A percentile compares a stretch with the other conserved stretches of the same genome.
Conservation (phyloP, 92 coral and sea anemone genomes). For the Anthopleura xanthogrammica region DNA sequence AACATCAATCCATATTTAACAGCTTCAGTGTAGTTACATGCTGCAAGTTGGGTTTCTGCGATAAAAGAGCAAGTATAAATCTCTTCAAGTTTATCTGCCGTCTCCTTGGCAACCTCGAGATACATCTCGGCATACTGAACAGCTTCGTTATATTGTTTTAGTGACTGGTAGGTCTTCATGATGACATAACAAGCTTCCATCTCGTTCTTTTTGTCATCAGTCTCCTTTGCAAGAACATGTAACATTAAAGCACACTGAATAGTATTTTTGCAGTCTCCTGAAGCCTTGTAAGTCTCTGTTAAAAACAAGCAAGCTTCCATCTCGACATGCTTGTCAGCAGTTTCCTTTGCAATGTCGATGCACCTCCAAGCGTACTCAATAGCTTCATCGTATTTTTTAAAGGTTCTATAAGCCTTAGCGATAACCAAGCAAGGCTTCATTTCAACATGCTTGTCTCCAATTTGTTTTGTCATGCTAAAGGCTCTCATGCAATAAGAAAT, state of each 20-base stretch:
- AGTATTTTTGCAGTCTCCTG: no score
- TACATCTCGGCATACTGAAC: not conserved
- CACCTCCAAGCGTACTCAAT: not conserved
- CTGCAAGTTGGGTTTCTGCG: not conserved
- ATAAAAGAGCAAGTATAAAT: not conserved
- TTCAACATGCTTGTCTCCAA: not conserved
- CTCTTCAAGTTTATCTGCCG: slow-evolving; percentile 8
- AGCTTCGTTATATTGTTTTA: not conserved
- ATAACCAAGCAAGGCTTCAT: not conserved
- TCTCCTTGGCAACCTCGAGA: not conserved
- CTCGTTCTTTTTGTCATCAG: not conserved
- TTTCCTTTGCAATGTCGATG: not conserved
- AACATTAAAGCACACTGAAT: no score
- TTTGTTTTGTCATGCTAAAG: not conserved
- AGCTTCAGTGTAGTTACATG: not conserved
- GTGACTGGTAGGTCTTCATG: not conserved
- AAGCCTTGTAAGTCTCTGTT: not conserved
- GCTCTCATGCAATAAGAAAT: not conserved
- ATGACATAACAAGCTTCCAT: not conserved
- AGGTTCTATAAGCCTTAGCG: not conserved
- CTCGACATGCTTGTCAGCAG: not conserved
- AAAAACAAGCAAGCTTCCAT: not conserved
- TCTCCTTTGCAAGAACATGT: not conserved
- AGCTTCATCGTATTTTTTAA: not conserved
- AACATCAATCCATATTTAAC: not conserved